Evolutionary conservation across 53 echinoderm and acorn worm genomes (phyloP).

Genomic region (Temnopleurus reevesii): DNA sequence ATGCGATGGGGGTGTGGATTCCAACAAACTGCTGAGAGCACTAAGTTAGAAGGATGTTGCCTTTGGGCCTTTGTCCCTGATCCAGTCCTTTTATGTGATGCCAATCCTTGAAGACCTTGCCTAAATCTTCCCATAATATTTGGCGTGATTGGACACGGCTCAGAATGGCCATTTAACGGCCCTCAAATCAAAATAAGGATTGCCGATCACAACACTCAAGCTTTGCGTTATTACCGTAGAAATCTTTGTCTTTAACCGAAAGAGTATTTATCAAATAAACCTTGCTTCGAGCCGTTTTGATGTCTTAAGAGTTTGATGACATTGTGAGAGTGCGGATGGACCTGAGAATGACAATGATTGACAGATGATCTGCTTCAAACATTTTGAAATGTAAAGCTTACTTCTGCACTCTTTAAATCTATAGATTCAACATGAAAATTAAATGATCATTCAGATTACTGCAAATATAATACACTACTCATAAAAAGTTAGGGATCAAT

Average conservation of each 20-base stretch:
- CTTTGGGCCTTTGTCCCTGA: not conserved
- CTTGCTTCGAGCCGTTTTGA: not conserved
- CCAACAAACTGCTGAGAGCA: not conserved
- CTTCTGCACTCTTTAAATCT: no score
- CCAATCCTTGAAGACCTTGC: not conserved
- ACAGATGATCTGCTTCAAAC: not conserved
- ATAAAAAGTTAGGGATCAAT: no score
- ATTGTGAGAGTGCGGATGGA: not conserved
- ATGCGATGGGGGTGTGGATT: not conserved
- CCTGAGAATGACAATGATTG: not conserved
- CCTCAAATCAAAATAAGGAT: slow-evolving; percentile 31
- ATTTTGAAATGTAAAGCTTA: no score
- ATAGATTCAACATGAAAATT: no score
- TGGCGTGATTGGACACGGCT: slow-evolving; percentile 5
- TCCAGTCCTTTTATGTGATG: not conserved
- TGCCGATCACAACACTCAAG: not conserved
- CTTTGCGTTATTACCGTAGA: not conserved
- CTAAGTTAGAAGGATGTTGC: not conserved
- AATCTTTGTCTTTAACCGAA: not conserved
- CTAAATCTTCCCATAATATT: slow-evolving; percentile 44
- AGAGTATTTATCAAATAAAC: slow-evolving; percentile 10
- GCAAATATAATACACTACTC: no score
- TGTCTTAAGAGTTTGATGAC: not conserved
- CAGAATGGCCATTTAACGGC: slow-evolving; percentile 31
- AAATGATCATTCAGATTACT: no score